Base-by-base conservation (phyloP, 1,140 invertebrate genomes). In the Hycleus cichorii region DNA sequence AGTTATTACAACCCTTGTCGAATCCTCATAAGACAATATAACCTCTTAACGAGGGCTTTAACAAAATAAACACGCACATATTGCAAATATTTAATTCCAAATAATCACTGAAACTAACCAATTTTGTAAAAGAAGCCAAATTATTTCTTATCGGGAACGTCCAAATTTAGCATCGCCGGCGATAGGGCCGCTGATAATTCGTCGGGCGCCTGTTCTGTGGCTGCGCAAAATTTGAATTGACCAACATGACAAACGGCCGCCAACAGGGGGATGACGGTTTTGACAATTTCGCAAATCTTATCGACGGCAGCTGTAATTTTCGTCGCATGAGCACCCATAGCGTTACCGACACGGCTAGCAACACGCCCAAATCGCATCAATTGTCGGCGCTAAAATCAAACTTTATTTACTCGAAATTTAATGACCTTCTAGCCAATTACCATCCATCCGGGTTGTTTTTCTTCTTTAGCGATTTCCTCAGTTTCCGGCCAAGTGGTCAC, bases 261-360 rank as follows among this genome's bases (percentile, higher is more conserved):
- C 43, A 74, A 55, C 5, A 74, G 63, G 4, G 72, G 72, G 11
- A 74, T 67, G 8, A 74, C 56, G 7, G 70, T 71, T 63, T 74
- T 74, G 10, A 74, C 48, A 45, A 74, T 64, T 61, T 72, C 69
- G 53, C 72, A 74, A n/a, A 74, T 58, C 54, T 71, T 72, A 40
- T 74, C 72, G 2, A 73, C 40, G n/a, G 67, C 64, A n/a, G 60
- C 55, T 27, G 69, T 57, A 39, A 74, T 66, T 58, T 66, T 68
- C 24, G 64, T 60, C 7, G 68, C 68, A 48, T 65, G 62, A 9
- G 56, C 49, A 12, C 72, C 72, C 54, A 74, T 62, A 10, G 55
- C 51, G 44, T 69, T 73, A 24, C 72, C 71, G 24, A 74, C 64
- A 43, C 64, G 63, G 11, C 66, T 66, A 4, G 69, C 64, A 3